Conservation (phyloP, 2,888 invertebrate species). For the Sphaeridia pumilis region DNA sequence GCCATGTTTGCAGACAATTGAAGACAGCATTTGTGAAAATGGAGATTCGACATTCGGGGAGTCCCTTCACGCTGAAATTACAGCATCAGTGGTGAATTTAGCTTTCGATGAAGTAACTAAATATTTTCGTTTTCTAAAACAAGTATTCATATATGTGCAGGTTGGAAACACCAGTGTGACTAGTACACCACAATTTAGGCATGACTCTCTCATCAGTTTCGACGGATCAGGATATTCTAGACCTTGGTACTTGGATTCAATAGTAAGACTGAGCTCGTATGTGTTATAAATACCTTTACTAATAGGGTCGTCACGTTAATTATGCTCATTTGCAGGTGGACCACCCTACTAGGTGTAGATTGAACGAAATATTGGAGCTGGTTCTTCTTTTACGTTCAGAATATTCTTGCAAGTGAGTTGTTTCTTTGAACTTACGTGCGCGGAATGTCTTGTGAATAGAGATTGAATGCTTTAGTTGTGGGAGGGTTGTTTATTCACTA, state of each 20-base stretch:
- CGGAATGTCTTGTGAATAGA: too few species aligned
- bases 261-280: not conserved
- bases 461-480: too few species aligned
- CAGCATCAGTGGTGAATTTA: conserved; percentile 6
- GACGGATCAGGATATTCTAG: conserved; percentile 4
- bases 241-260: conserved; percentile 8
- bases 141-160: too few species aligned
- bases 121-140: too few species aligned
- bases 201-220: conserved; percentile 8
- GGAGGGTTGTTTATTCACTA: too few species aligned
- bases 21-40: too few species aligned
- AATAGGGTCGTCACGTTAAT: not conserved
- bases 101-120: too few species aligned
- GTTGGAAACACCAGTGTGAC: not conserved
- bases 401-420: too few species aligned
- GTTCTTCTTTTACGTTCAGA: not conserved
- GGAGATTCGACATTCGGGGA: too few species aligned
- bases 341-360: conserved; percentile 1
- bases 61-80: conserved; percentile 15
- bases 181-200: conserved; percentile 4
- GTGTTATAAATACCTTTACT: not conserved
- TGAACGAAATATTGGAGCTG: conserved; percentile 8
- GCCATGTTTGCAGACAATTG: too few species aligned
- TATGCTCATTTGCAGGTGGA: conserved; percentile 6
- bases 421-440: too few species aligned